Base-by-base conservation (phyloP, 1,140 invertebrate species). In the Trichonephila clavipes region DNA sequence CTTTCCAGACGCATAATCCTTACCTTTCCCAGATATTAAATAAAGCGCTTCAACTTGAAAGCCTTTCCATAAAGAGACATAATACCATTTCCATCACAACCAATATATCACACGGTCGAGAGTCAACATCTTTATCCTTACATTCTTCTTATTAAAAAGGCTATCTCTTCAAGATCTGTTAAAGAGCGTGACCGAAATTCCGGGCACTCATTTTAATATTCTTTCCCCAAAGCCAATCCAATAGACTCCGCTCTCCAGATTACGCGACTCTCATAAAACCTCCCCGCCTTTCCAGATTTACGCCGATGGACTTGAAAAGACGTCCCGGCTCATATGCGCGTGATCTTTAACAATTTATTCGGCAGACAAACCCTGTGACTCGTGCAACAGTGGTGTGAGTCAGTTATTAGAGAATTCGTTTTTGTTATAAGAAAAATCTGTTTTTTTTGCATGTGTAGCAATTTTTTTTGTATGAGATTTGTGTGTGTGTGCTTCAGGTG, bases 241-340 rank as follows among this genome's bases (percentile, higher is more conserved):
- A 85, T 85, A 85, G n/a, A 24, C 44, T 34, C 18, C 51, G 10
- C 58, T 59, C 21, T 85, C 58, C 14, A 77, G 72, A 77, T 77
- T 77, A 77, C 24, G 72, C 34, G 51, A 51, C 72, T 34, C 82
- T 85, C 82, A 19, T 88, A 88, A 88, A 88, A 28, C 86, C 40
- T 8, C 34, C 44, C 19, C 69, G 19, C 21, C 89, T 34, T 90
- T 69, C 34, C 89, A 90, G 89, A 90, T 90, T 90, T 90, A 82
- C 72, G 89, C 72, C 51, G 89, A 59, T 90, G 89, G 83, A 69
- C 28, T 82, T 82, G 89, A 90, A 90, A 90, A 90, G 89, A 90
- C 51, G 69, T 34, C 86, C 86, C 62, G n/a, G 86, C 19, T 88
- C 86, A 85, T 89, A 77, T 12, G 64, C 69, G 64, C 66, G 64